Evolutionary conservation across 1,140 invertebrate species (phyloP), one percentile per base, ranked within the genome.

Genomic region (Magallana gigas): DNA sequence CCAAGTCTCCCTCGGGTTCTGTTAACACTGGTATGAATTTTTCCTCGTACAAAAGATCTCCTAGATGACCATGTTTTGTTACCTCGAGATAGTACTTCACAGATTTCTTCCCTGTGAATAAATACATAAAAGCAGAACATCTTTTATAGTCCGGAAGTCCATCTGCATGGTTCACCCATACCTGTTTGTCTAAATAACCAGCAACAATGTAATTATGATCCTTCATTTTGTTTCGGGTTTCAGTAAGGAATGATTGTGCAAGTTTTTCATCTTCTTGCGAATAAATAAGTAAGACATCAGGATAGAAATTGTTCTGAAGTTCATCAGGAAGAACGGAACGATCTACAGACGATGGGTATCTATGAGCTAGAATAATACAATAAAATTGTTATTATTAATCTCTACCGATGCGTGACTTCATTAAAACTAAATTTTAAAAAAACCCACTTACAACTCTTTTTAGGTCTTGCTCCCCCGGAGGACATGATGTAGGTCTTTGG

Each of bases 11-110:
- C 12, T 76, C 36, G 23, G 68, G 68, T 29, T 29, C 8, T 29
- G 29, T 76, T 36, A 76, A 76, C 11, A 76, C 68, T 12, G 68
- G 68, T 11, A 76, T 11, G 12, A 76, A 76, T 29, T 76, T 76
- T 4, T 11, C 23, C 1, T 76, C 23, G 23, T 76, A 76, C 23
- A 76, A 29, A 1, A 76, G 36, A 29, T 29, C 23, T 7, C 29
- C 18, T 4, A 76, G 68, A 76, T 36, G 36, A 12, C 12, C 6
- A 29, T 76, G 18, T 9, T 76, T 36, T 11, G 68, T 76, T 23
- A 76, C 11, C 23, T 2, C 9, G 8, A 9, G 18, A 29, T 29
- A 76, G 23, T 76, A 23, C 12, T 76, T 1, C 23, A 76, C 29
- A 2, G 68, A 76, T 29, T 36, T 76, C 14, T 76, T 23, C 23